A percentile compares a stretch with the other conserved stretches of the same genome.
phyloP scores from a whole-genome alignment of 1,140 invertebrate genomes.

The Drosophila eugracilis region DNA sequence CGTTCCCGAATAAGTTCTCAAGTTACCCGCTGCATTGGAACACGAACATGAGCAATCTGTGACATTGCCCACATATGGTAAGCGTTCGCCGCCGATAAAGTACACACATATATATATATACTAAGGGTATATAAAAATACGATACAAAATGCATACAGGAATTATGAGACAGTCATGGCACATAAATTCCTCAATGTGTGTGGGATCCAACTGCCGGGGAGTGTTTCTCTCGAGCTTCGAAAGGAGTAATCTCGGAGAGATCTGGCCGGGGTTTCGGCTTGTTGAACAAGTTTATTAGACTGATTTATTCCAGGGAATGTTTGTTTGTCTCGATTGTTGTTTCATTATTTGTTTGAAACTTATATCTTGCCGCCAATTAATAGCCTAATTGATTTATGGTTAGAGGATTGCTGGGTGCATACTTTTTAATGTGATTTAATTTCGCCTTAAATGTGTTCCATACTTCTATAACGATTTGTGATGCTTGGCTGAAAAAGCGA shows the following conservation, averaged over 20 bases:
- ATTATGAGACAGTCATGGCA: constrained; percentile 65
- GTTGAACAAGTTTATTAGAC: constrained; percentile 37
- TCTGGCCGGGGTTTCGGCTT: constrained; percentile 18
- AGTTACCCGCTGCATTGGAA: constrained; percentile 56
- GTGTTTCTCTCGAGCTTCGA: constrained; percentile 26
- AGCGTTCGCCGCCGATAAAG: constrained; percentile 43
- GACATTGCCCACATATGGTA: constrained; percentile 67
- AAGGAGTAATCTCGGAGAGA: constrained; percentile 21
- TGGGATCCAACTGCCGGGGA: constrained; percentile 51
- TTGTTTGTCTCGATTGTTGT: neutral
- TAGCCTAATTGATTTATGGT: neutral
- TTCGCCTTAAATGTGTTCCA: neutral
- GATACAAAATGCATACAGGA: constrained; percentile 56
- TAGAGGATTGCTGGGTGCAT: neutral
- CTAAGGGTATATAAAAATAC: constrained; percentile 32
- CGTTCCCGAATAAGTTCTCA: constrained; percentile 55
- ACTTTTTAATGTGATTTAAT: neutral
- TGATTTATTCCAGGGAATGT: constrained; percentile 14
- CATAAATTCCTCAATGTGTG: constrained; percentile 80
- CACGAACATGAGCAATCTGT: constrained; percentile 69
- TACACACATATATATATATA: constrained; percentile 19
- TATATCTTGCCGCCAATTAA: constrained; percentile 8
- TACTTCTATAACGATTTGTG: neutral
- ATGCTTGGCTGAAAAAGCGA: neutral
- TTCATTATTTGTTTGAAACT: constrained; percentile 5